Conservation (phyloP, 2,113 vertebrate species). For the Pimephales promelas region DNA sequence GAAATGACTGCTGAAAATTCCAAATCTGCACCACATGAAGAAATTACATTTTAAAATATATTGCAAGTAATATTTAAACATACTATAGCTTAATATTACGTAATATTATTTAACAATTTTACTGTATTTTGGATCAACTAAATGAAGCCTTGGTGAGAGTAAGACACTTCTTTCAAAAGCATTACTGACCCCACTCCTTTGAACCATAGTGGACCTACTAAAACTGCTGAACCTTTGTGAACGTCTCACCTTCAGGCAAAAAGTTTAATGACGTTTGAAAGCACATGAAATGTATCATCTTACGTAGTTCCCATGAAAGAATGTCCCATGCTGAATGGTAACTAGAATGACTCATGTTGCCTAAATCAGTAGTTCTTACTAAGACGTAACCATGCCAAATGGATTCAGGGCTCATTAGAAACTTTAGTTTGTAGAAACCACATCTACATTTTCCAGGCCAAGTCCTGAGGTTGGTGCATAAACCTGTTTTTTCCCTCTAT, state of each 20-base stretch:
- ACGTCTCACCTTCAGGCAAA: neutral
- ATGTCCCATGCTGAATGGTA: neutral
- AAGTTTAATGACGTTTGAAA: neutral
- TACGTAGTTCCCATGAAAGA: conserved; percentile 4
- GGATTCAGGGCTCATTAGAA: neutral
- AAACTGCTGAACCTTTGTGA: neutral
- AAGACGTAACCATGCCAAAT: neutral
- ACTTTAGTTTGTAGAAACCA: neutral
- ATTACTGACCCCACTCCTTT: neutral
- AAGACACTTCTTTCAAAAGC: neutral
- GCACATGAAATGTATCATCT: neutral
- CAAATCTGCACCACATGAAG: too few relatives aligned
- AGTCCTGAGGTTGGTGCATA: neutral
- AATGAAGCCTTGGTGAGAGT: neutral
- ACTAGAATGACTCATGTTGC: neutral
- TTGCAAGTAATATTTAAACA: too few relatives aligned
- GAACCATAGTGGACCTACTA: neutral
- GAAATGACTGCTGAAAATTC: too few relatives aligned
- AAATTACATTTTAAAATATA: too few relatives aligned
- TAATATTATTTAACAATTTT: too few relatives aligned
- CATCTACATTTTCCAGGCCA: neutral
- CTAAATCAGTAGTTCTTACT: conserved; percentile 1
- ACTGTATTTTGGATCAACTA: neutral
- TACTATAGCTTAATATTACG: too few relatives aligned
- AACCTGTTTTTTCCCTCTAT: neutral